Base-by-base conservation (phyloP, 2,888 invertebrate species). In the Arctia plantaginis region DNA sequence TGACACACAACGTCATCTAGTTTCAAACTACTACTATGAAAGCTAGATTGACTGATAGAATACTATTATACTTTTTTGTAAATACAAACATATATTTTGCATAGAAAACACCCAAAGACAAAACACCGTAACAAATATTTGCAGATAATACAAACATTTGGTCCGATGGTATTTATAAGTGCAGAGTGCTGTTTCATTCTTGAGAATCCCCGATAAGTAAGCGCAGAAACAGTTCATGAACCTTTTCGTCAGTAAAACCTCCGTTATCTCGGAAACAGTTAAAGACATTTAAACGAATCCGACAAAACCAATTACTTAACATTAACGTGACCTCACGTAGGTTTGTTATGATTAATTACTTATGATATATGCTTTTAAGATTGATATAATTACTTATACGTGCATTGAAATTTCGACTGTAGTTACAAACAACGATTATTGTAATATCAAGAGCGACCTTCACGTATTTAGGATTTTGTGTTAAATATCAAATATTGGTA, bases 401-500 rank as follows among this genome's bases (percentile, higher is more conserved):
- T 67, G 67, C 30, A 30, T 33, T 33, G 0, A 67, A 67, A 23
- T 47, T 67, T 67, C 33, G 33, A 67, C 33, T 33, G 30, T 62
- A 30, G 30, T 62, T 30, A 47, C 39, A 20, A 12, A 67, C 30
- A 20, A 23, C 27, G 44, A 44, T 44, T 67, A 62, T 67, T 30
- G 27, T 66, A 44, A 66, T 67, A 67, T 67, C 44, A 67, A 30
- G 30, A 27, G 30, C 66, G 30, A 44, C 44, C 44, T 69, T 15
- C 20, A 47, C 23, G 15, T 35, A 51, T 35, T 47, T 23, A 59
- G 41, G 44, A 39, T 30, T 3, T 12, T 59, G 13, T 59, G 62
- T 62, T 59, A 15, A 59, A 55, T 55, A 59, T n/a, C n/a, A 47
- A 59, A 59, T 27, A 27, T 70, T 27, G 20, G 0, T 7, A 39